Evolutionary conservation across 1,140 invertebrate genomes (phyloP).

Genomic region (Aporrectodea caliginosa): DNA sequence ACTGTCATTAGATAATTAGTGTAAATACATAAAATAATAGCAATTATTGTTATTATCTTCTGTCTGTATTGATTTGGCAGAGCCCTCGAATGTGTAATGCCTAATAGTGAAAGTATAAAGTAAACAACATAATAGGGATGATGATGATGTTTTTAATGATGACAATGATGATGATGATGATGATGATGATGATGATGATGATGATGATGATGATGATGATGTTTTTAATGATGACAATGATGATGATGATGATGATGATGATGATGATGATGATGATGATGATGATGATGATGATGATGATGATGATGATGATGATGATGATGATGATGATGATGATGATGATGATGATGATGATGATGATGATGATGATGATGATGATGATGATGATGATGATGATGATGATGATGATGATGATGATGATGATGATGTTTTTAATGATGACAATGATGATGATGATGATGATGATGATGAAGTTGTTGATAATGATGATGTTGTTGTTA

Average conservation of each 20-base stretch:
- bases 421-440: conserved; percentile 3
- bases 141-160: neutral
- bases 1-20: too few relatives aligned
- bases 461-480: conserved; percentile 19
- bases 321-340: neutral
- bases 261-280: conserved; percentile 15
- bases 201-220: neutral
- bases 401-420: conserved; percentile 20
- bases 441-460: conserved; percentile 24
- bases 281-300: conserved; percentile 17
- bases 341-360: conserved; percentile 21
- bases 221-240: neutral
- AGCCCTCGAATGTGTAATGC: too few relatives aligned
- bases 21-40: too few relatives aligned
- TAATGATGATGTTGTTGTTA: conserved; percentile 7
- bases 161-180: neutral
- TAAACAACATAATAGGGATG: too few relatives aligned
- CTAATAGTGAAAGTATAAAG: too few relatives aligned
- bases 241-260: conserved; percentile 18
- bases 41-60: too few relatives aligned
- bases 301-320: conserved; percentile 22
- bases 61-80: too few relatives aligned
- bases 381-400: conserved; percentile 26
- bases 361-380: conserved; percentile 31
- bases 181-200: neutral